Percentiles rank a stretch among this genome's conserved stretches.
phyloP scores from a whole-genome alignment of 2,113 vertebrate species.

The Asarcornis scutulata region DNA sequence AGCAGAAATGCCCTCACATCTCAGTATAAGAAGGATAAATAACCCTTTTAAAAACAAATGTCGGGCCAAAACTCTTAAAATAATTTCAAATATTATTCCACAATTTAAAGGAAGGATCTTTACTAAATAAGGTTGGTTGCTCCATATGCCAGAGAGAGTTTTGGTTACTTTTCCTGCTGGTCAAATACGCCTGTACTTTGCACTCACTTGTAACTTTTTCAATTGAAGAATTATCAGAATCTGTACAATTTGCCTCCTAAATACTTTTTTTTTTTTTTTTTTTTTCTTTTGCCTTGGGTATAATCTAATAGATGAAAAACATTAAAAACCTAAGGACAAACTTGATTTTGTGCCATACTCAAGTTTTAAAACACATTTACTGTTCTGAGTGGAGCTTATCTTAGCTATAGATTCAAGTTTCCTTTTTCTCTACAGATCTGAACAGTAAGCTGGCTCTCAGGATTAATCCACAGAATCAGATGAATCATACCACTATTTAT shows the following conservation, averaged over 20 bases:
- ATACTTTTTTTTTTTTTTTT: background rate
- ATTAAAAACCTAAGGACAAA: background rate
- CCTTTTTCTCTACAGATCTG: conserved; percentile 10
- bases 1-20: background rate
- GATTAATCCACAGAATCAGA: conserved; percentile 36
- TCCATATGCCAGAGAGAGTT: background rate
- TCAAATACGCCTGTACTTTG: background rate
- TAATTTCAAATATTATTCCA: background rate
- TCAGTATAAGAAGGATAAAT: conserved; percentile 28
- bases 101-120: conserved; percentile 3
- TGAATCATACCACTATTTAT: background rate
- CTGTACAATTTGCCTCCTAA: background rate
- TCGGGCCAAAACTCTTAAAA: background rate
- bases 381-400: background rate
- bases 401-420: background rate
- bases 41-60: conserved; percentile 18
- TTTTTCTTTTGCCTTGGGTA: background rate
- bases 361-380: background rate
- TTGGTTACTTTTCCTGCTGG: background rate
- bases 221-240: background rate
- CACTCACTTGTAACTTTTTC: background rate
- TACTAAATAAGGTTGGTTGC: background rate
- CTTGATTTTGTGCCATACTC: background rate
- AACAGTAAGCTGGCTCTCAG: background rate
- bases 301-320: background rate